These are phyloP conservation scores for Stenolophus ochropezus DNA, from an alignment of 2,888 invertebrate genomes.

Conservation along the genomic window DNA sequence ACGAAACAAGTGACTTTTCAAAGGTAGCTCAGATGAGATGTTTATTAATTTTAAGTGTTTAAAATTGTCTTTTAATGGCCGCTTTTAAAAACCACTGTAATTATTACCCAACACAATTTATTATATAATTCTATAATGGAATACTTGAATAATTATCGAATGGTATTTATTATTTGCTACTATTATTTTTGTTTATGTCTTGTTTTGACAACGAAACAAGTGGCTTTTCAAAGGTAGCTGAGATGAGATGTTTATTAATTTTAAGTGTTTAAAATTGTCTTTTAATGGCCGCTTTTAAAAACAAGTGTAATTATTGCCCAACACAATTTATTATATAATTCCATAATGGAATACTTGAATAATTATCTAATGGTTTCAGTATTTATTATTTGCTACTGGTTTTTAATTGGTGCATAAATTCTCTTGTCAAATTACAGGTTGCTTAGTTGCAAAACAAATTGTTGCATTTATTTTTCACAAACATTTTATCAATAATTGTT, in stretches of 20 bases:
- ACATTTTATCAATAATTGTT: not conserved
- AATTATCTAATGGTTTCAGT: not conserved
- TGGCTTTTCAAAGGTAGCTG: constrained; percentile 30
- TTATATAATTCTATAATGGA: not conserved
- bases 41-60: constrained; percentile 43
- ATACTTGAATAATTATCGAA: not conserved
- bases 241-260: constrained; percentile 33
- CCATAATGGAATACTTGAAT: not conserved
- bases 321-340: not conserved
- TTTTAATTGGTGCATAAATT: not conserved
- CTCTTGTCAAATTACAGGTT: not conserved
- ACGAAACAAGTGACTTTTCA: constrained; percentile 35
- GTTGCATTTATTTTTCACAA: not conserved
- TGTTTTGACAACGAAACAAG: constrained; percentile 42
- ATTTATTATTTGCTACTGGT: constrained; percentile 12
- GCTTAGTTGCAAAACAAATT: not conserved
- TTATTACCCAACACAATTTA: constrained; percentile 4
- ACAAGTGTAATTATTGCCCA: not conserved
- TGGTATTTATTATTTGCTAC: constrained; percentile 11
- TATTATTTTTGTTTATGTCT: constrained; percentile 8
- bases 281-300: constrained; percentile 11
- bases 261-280: constrained; percentile 29
- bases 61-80: not conserved
- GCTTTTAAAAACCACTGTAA: constrained; percentile 10
- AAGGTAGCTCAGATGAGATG: constrained; percentile 28